A percentile compares a stretch with the other conserved stretches of the same genome.
These are phyloP conservation scores for Lasioglossum malachurum DNA, from an alignment of 2,888 invertebrate genomes.

Conservation along the genomic window DNA sequence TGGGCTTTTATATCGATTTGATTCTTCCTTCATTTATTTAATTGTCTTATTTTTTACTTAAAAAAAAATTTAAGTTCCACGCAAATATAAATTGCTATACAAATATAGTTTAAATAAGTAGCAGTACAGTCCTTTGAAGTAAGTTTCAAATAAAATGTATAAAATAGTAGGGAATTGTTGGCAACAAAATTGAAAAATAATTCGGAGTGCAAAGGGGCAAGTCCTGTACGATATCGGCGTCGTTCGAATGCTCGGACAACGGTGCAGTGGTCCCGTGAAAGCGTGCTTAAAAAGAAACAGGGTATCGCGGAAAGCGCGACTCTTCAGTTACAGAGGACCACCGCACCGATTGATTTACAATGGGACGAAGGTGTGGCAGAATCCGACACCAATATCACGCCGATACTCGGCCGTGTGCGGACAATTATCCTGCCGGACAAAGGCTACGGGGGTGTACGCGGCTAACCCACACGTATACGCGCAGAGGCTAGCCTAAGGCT, in stretches of 20 bases:
- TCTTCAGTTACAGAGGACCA: slow-evolving; percentile 34
- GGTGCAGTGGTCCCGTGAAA: neutral
- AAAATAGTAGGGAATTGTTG: no score
- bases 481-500: slow-evolving; percentile 66
- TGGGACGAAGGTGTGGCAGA: slow-evolving; percentile 76
- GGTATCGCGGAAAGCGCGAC: slow-evolving; percentile 9
- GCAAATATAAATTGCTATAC: no score
- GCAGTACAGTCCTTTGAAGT: no score
- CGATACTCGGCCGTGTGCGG: slow-evolving; percentile 70
- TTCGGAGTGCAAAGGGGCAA: no score
- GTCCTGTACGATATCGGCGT: neutral
- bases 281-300: neutral
- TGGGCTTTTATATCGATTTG: no score
- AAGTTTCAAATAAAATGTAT: no score
- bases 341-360: slow-evolving; percentile 77
- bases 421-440: slow-evolving; percentile 79
- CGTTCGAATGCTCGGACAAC: neutral
- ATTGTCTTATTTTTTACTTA: no score
- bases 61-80: no score
- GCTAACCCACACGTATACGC: slow-evolving; percentile 50
- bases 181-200: no score
- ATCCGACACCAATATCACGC: slow-evolving; percentile 79
- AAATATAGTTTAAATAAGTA: no score
- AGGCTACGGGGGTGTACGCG: slow-evolving; percentile 77
- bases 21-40: no score